Base-by-base conservation (phyloP, 2,797 vertebrate genomes). In the Enteromius viviparus region DNA sequence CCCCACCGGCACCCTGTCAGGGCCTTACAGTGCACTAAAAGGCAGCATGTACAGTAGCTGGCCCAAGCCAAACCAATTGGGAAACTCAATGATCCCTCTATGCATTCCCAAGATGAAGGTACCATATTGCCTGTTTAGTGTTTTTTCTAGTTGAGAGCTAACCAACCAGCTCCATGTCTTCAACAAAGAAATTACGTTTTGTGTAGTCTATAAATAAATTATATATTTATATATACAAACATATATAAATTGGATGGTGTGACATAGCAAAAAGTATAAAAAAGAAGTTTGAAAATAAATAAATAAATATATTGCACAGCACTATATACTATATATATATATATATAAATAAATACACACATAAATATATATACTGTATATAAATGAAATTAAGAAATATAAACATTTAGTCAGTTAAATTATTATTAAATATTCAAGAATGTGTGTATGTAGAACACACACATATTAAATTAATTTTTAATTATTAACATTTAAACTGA, bases 21-120 rank as follows among this genome's bases (percentile, higher is more conserved):
- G 58, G 26, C 15, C 34, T 40, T 75, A 26, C 23, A 42, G 60
- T 17, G 37, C 47, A 23, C 42, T 10, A 49, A 19, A 72, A 72
- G 23, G 23, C 42, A 12, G 34, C 21, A 60, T 81, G 26, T 74
- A 23, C 65, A 68, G 40, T 62, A 72, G 55, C 79, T 37, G 42
- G 68, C 55, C 40, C 29, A 62, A 49, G 12, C 29, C 40, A 3
- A 10, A 19, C 42, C 49, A 12, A 19, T 9, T 9, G 53, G 58
- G 6, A 47, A 72, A 34, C 17, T 23, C 49, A 55, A 6, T 14
- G n/a, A 58, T 21, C 29, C n/a, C 34, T 8, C n/a, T 40, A 40
- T 60, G 5, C n/a, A 53, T 62, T 49, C 9, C 12, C 14, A n/a
- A 53, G 8, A 34, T n/a, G 26, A 17, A 19, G 26, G 9, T 34